Percentiles rank a stretch among this genome's conserved stretches.
phyloP scores from a whole-genome alignment of 2,797 vertebrate species.

The Hydrophis major region DNA sequence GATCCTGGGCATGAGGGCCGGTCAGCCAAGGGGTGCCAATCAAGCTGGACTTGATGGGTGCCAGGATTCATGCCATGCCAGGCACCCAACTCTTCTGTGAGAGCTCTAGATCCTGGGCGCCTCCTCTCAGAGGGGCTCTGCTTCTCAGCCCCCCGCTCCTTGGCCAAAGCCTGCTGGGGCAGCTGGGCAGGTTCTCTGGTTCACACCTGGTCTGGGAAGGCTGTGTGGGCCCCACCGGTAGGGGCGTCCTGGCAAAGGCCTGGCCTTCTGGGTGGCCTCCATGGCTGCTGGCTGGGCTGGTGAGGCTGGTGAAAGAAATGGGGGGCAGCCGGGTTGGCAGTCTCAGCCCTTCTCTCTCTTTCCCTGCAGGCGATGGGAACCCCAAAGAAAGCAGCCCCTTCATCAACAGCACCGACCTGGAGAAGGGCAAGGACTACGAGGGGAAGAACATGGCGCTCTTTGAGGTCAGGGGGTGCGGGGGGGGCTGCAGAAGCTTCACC shows the following conservation, averaged over 20 bases:
- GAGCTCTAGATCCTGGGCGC: neutral
- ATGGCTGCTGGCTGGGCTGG: neutral
- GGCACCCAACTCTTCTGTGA: neutral
- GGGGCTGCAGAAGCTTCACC: fast-evolving
- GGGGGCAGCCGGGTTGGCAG: neutral
- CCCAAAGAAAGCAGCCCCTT: constrained; percentile 98
- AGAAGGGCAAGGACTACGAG: constrained; percentile 92
- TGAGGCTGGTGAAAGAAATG: neutral
- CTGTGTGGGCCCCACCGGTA: neutral
- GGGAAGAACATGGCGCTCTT: constrained; percentile 98
- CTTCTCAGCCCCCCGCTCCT: neutral
- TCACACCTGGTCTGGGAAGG: too few species aligned
- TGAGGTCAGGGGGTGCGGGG: constrained; percentile 75
- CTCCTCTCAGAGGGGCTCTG: neutral
- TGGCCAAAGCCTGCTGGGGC: neutral
- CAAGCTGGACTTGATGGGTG: neutral
- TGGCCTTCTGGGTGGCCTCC: neutral
- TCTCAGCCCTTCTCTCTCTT: constrained; percentile 1
- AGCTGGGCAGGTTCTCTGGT: neutral
- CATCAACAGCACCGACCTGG: constrained; percentile 95
- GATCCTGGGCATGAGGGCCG: neutral
- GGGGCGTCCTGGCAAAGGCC: too few species aligned
- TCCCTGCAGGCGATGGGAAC: constrained; percentile 86
- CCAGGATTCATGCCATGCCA: neutral
- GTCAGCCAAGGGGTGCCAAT: neutral